These are phyloP conservation scores for pig (Sus scrofa) DNA, from an alignment of 2,113 vertebrate genomes.

Conservation along the genomic window DNA sequence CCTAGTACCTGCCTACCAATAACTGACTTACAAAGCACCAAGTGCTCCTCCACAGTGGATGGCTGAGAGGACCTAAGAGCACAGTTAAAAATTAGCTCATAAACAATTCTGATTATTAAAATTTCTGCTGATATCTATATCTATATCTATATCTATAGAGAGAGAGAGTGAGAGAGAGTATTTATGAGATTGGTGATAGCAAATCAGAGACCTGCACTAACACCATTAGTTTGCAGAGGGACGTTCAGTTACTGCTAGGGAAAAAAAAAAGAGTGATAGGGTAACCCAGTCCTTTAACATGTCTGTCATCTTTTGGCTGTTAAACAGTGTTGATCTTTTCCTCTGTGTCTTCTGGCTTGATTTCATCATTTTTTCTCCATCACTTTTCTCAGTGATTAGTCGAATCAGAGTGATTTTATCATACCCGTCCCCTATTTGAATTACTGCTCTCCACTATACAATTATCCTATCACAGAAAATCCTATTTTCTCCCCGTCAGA, in stretches of 20 bases:
- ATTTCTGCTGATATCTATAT: neutral
- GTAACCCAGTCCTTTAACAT: neutral
- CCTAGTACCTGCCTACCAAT: rapidly evolving
- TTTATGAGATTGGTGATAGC: neutral
- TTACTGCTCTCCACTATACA: conserved; percentile 87
- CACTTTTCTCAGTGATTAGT: conserved; percentile 85
- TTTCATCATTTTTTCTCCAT: conserved; percentile 85
- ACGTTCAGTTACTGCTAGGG: neutral
- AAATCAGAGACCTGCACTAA: neutral
- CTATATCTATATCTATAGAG: no score
- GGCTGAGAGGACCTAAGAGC: neutral
- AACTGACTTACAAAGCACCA: neutral
- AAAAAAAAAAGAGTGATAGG: neutral
- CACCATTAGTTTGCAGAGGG: neutral
- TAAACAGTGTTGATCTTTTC: conserved; percentile 81
- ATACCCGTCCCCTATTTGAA: conserved; percentile 85
- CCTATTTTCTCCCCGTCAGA: conserved; percentile 87
- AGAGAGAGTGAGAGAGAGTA: no score
- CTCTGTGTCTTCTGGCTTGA: conserved; percentile 77
- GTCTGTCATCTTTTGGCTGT: conserved; percentile 47
- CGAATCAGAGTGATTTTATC: conserved; percentile 87
- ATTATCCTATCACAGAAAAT: conserved; percentile 89
- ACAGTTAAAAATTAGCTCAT: neutral
- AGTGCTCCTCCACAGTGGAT: neutral
- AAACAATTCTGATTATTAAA: neutral